Evolutionary conservation across 1,140 invertebrate genomes (phyloP), one percentile per base, ranked within the genome.

Genomic region (Phocides pigmalion): DNA sequence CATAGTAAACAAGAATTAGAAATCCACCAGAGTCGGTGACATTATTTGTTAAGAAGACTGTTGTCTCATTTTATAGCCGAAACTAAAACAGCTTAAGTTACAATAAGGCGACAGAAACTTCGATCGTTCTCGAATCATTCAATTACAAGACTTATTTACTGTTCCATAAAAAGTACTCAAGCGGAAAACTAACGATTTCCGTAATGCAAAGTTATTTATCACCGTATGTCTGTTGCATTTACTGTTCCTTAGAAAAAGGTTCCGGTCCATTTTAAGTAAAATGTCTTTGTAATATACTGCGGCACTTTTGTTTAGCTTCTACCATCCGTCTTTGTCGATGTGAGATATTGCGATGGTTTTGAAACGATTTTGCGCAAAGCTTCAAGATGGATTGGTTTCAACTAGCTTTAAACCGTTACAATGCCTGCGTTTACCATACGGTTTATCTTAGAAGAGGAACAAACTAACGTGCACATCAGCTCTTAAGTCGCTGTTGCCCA

Each of bases 191-290:
- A 50, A 50, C 47, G 25, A 35, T 15, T 50, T 50, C 47, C 25
- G 47, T 50, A 50, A 50, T 50, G 47, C 49, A 37, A 51, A 51
- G 49, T 11, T 51, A 51, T 51, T 51, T 51, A 51, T 51, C 49
- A 51, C 49, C 28, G 25, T 51, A 37, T 17, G 49, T 51, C 28
- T 51, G 49, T 51, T 51, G 49, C 49, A 35, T 51, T 51, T 51
- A 51, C 49, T 51, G 49, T 51, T 51, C 49, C 49, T 51, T 51
- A 37, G 49, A 37, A 37, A 51, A 51, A 51, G 17, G 49, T 51
- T 37, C 47, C 14, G 28, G 3, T 12, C 9, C 28, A 14, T 51
- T 51, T 51, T 51, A 51, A 51, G 49, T 51, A 37, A 51, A 51
- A 51, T 51, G 49, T 51, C 49, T 51, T 51, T 51, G 49, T 35